Evolutionary conservation across 2,888 invertebrate genomes (phyloP).

Genomic region (Drosophila phalerata): DNA sequence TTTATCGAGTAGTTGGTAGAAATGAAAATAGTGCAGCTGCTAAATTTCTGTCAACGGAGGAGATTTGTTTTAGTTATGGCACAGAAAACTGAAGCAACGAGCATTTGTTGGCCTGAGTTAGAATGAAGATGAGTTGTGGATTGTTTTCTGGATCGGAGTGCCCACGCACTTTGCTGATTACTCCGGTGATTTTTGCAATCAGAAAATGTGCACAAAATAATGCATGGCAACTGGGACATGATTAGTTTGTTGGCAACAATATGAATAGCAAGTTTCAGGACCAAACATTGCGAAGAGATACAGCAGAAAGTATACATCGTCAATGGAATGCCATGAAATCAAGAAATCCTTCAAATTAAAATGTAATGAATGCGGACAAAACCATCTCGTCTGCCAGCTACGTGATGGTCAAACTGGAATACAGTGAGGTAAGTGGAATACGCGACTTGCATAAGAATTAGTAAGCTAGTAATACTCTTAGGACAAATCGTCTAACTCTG

Average conservation of each 20-base stretch:
- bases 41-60: neutral
- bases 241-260: slow-evolving; percentile 58
- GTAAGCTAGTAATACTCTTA: neutral
- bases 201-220: slow-evolving; percentile 68
- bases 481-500: neutral
- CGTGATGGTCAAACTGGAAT: slow-evolving; percentile 69
- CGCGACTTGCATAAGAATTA: slow-evolving; percentile 58
- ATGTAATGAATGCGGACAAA: slow-evolving; percentile 65
- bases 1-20: too few relatives aligned
- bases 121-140: neutral
- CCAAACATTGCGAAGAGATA: neutral
- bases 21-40: neutral
- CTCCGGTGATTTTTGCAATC: slow-evolving; percentile 82
- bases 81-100: neutral
- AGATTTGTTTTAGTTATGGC: neutral
- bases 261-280: slow-evolving; percentile 66
- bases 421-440: slow-evolving; percentile 63
- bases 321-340: slow-evolving; percentile 13
- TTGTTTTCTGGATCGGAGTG: slow-evolving; percentile 1
- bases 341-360: slow-evolving; percentile 65
- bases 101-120: neutral
- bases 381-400: slow-evolving; percentile 34
- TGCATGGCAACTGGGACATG: slow-evolving; percentile 59
- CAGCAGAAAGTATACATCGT: neutral
- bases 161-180: slow-evolving; percentile 68